A percentile compares a stretch with the other conserved stretches of the same genome.
Conservation (phyloP, 2,113 vertebrate species). For the Suricata suricatta region DNA sequence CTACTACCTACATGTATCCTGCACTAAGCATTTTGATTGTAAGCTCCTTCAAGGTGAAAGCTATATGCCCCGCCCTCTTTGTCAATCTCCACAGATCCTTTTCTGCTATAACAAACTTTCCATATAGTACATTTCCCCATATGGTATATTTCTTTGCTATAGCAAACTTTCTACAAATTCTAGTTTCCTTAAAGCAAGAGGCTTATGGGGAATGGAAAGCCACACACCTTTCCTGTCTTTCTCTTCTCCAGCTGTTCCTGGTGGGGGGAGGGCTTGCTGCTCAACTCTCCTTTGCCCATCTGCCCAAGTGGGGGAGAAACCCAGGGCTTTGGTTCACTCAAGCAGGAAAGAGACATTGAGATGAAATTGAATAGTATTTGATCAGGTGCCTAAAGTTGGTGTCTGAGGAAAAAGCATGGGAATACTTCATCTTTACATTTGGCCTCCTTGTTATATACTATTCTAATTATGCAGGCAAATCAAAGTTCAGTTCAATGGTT, state of each 20-base stretch:
- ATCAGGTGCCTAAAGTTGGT: background rate
- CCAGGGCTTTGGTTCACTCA: background rate
- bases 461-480: conserved; percentile 36
- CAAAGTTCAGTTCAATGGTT: background rate
- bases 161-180: background rate
- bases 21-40: background rate
- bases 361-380: background rate
- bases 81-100: background rate
- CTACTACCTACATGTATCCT: background rate
- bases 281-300: background rate
- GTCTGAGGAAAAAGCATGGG: background rate
- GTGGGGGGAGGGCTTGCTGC: background rate
- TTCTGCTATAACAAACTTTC: background rate
- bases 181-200: background rate
- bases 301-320: background rate
- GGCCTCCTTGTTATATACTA: background rate
- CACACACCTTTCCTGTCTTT: background rate
- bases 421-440: background rate
- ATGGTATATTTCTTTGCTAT: background rate
- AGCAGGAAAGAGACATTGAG: background rate
- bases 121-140: background rate
- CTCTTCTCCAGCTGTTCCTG: background rate
- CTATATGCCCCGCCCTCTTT: background rate
- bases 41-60: background rate
- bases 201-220: background rate